Evolutionary conservation across 2,888 invertebrate species (phyloP).

Genomic region (Tortricodes alternella): DNA sequence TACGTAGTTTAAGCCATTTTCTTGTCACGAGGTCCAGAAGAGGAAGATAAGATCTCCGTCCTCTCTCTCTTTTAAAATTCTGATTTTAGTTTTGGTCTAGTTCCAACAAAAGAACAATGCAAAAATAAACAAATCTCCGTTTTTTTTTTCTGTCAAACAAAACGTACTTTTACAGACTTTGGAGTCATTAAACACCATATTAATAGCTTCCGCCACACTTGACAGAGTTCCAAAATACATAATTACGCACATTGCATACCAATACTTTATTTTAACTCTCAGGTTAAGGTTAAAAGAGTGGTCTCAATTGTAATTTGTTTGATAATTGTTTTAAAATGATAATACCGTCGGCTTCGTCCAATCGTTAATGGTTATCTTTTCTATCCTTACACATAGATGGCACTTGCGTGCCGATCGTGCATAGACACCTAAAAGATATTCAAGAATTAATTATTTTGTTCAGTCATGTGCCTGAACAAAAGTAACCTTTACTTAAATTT

Average conservation of each 20-base stretch:
- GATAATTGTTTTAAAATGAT: constrained; percentile 7
- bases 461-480: too few species aligned
- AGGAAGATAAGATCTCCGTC: too few species aligned
- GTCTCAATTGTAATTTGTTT: not conserved
- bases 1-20: too few species aligned
- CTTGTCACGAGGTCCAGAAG: too few species aligned
- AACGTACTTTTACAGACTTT: constrained; percentile 11
- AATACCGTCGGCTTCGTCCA: too few species aligned
- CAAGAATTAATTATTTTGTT: too few species aligned
- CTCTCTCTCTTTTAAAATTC: not conserved
- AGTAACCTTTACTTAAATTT: too few species aligned
- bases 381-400: too few species aligned
- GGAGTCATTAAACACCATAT: constrained; percentile 20
- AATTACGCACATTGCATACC: constrained; percentile 9
- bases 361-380: too few species aligned
- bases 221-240: constrained; percentile 28
- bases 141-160: constrained; percentile 12
- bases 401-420: too few species aligned
- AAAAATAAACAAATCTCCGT: not conserved
- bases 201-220: constrained; percentile 19
- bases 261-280: not conserved
- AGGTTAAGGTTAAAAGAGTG: constrained; percentile 9
- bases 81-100: not conserved
- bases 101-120: not conserved
- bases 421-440: too few species aligned